Evolutionary conservation across 2,888 invertebrate genomes (phyloP).

Genomic region (Tiliacea citrago): DNA sequence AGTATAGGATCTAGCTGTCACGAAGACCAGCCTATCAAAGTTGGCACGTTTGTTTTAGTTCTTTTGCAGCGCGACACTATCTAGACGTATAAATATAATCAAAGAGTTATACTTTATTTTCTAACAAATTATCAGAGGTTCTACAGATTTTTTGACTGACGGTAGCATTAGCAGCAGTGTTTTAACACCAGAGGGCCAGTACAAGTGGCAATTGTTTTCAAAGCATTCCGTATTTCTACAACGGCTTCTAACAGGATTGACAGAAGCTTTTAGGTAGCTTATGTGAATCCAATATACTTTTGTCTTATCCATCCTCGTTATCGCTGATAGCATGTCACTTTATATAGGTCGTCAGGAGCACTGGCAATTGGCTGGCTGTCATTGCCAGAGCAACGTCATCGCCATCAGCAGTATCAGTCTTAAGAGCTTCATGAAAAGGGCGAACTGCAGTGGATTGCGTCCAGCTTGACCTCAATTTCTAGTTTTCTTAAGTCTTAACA

Average conservation of each 20-base stretch:
- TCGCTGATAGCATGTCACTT: neutral
- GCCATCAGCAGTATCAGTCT: neutral
- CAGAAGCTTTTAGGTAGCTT: neutral
- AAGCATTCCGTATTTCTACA: neutral
- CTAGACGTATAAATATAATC: no score
- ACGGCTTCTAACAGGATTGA: neutral
- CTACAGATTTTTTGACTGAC: neutral
- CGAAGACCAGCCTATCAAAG: no score
- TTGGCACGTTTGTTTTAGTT: no score
- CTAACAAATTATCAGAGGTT: neutral
- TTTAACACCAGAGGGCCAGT: neutral
- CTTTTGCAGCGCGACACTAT: no score
- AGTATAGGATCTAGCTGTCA: no score
- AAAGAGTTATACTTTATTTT: no score
- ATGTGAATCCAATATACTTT: neutral
- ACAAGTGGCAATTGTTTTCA: neutral
- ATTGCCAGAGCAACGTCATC: neutral
- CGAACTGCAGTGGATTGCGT: no score
- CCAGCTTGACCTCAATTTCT: neutral
- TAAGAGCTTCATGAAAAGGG: neutral
- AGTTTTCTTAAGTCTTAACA: neutral
- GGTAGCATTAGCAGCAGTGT: neutral
- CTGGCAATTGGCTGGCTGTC: no score
- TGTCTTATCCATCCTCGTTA: neutral
- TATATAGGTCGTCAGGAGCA: accelerated